Conservation (phyloP, 92 coral and sea anemone genomes). For the Umimayanthus kanabou region DNA sequence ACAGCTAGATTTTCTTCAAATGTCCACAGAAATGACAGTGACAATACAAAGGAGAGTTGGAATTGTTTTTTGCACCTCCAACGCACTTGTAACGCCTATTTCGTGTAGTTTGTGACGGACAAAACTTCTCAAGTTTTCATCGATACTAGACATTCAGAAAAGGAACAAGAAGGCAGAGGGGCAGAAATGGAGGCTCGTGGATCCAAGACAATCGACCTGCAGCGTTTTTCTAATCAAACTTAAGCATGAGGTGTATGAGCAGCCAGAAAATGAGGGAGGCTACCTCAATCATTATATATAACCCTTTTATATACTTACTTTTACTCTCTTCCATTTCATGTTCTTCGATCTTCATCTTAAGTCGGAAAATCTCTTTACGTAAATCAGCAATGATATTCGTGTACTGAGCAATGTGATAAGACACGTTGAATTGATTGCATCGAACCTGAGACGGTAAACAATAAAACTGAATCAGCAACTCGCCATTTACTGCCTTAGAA, state of each 20-base stretch:
- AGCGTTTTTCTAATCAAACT: not conserved
- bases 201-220: not conserved
- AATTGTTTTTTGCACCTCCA: too few relatives aligned
- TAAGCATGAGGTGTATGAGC: not conserved
- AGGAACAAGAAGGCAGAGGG: too few relatives aligned
- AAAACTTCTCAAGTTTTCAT: too few relatives aligned
- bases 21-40: too few relatives aligned
- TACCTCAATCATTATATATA: not conserved
- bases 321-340: slow-evolving; percentile 55
- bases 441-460: slow-evolving; percentile 51
- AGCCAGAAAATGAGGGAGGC: not conserved
- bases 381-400: slow-evolving; percentile 85
- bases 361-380: slow-evolving; percentile 85
- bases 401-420: slow-evolving; percentile 90
- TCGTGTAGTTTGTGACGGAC: not conserved
- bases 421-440: slow-evolving; percentile 81
- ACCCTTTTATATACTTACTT: slow-evolving; percentile 19
- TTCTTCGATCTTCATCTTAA: slow-evolving; percentile 84
- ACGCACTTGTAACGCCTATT: too few relatives aligned
- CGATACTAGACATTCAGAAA: too few relatives aligned
- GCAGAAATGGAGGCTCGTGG: too few relatives aligned
- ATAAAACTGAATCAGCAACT: not conserved
- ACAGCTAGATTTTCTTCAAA: too few relatives aligned
- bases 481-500: not conserved
- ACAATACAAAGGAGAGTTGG: too few relatives aligned